Conservation (phyloP, 23 tunicate genomes). For the Oikopleura vanhoeffeni region DNA sequence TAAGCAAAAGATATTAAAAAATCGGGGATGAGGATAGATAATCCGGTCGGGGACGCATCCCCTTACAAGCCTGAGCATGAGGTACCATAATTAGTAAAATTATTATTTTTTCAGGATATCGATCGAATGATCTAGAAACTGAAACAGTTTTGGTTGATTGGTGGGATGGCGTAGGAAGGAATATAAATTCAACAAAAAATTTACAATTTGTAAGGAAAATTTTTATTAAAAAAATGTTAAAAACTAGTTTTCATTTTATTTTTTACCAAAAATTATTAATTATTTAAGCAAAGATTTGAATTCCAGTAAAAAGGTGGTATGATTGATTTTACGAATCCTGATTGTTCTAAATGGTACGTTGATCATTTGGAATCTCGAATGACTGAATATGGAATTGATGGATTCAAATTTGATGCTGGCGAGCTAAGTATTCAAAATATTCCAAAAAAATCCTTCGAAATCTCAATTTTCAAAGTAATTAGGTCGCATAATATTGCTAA, state of each 20-base stretch:
- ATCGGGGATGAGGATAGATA: no score
- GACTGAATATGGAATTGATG: not conserved
- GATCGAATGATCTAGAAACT: not conserved
- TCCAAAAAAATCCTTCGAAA: no score
- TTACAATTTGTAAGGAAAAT: no score
- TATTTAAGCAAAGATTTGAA: not conserved
- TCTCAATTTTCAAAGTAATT: no score
- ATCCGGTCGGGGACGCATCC: no score
- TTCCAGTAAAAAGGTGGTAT: not conserved
- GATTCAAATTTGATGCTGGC: slow-evolving; percentile 15
- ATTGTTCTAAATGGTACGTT: not conserved
- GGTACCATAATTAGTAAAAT: no score
- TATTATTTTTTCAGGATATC: no score
- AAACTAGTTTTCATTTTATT: not conserved
- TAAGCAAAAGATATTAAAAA: no score
- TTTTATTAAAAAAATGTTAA: not conserved
- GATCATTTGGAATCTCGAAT: not conserved
- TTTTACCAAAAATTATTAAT: not conserved
- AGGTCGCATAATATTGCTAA: no score
- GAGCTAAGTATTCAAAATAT: not conserved
- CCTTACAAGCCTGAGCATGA: no score
- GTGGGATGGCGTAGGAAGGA: slow-evolving; percentile 67
- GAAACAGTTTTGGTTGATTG: slow-evolving; percentile 29
- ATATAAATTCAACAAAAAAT: slow-evolving; percentile 33
- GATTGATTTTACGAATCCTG: not conserved